Percentiles rank a stretch among this genome's conserved stretches.
Conservation (phyloP, 1,140 invertebrate species). For the Dysdera silvatica region DNA sequence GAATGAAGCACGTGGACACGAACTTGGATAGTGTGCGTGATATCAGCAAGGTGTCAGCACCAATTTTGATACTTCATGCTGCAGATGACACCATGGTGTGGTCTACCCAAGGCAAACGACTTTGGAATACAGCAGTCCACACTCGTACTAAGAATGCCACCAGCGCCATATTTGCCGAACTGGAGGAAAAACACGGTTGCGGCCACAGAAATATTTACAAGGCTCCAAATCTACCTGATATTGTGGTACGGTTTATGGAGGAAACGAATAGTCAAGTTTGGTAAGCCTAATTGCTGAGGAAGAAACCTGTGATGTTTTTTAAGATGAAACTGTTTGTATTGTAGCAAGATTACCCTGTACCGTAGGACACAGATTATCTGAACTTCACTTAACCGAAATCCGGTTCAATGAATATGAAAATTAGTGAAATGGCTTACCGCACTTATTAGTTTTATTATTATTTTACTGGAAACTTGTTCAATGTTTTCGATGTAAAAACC, state of each 20-base stretch:
- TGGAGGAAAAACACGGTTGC: slow-evolving; percentile 20
- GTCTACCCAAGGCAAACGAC: slow-evolving; percentile 60
- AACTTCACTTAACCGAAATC: too few relatives aligned
- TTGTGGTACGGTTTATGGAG: slow-evolving; percentile 25
- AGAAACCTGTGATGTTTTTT: too few relatives aligned
- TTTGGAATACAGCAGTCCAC: slow-evolving; percentile 42
- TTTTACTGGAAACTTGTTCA: too few relatives aligned
- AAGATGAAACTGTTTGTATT: too few relatives aligned
- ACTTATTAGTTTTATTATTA: too few relatives aligned
- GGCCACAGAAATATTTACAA: slow-evolving; percentile 33
- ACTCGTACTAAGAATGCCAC: background rate
- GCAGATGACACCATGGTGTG: slow-evolving; percentile 78
- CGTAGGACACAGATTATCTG: too few relatives aligned
- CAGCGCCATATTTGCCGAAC: slow-evolving; percentile 22
- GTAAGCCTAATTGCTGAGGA: too few relatives aligned
- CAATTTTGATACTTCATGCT: slow-evolving; percentile 76
- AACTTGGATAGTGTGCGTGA: slow-evolving; percentile 26
- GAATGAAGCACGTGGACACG: slow-evolving; percentile 52
- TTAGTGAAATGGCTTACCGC: too few relatives aligned
- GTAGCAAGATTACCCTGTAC: too few relatives aligned
- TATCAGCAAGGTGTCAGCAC: slow-evolving; percentile 53
- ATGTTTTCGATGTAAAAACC: too few relatives aligned
- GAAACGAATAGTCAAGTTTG: too few relatives aligned
- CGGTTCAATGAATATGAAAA: too few relatives aligned
- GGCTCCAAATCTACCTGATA: slow-evolving; percentile 26